Base-by-base conservation (phyloP, 2,888 invertebrate species). In the Drosophila pseudotalamancana region DNA sequence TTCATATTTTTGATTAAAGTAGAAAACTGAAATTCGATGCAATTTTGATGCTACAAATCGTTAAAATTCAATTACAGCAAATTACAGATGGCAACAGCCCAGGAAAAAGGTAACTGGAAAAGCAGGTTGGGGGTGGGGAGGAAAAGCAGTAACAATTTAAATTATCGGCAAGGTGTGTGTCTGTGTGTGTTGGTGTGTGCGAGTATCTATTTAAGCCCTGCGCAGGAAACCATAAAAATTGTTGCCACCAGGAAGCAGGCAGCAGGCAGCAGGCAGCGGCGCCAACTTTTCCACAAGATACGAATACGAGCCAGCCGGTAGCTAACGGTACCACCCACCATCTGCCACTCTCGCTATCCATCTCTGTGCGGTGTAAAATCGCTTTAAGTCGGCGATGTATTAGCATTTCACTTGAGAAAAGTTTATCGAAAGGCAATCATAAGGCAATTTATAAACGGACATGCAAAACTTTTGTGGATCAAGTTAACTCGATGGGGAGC, bases 161-260 rank as follows among this genome's bases (percentile, higher is more conserved):
- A 79, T 79, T 74, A 85, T 77, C 59, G 43, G 43, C 32, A 23
- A 56, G 46, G 50, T 69, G 48, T 56, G 23, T 43, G 31, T 50
- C 46, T 35, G 12, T 21, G 40, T 34, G 21, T 32, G 39, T 32
- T 19, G 56, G 29, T 42, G 43, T 40, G 50, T 42, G 60, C 23
- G 67, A 40, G 54, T 66, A 85, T 78, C 66, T 82, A 60, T 82
- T 82, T 78, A 56, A 78, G 48, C 57, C 48, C 32, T 21, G 66
- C 49, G 18, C 84, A 80, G 84, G 81, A 82, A 82, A 63, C 84
- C 75, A 83, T 82, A 75, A 82, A 82, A 86, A 68, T 72, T 64
- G 64, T 66, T 63, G 68, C 63, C 66, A 57, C 48, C 84, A 79
- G 74, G 81, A 86, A 74, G 74, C 72, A 46, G 34, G 16, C 66